Percentiles rank a stretch among this genome's conserved stretches.
Conservation (phyloP, 1,140 invertebrate species). For the Pollicipes pollicipes region DNA sequence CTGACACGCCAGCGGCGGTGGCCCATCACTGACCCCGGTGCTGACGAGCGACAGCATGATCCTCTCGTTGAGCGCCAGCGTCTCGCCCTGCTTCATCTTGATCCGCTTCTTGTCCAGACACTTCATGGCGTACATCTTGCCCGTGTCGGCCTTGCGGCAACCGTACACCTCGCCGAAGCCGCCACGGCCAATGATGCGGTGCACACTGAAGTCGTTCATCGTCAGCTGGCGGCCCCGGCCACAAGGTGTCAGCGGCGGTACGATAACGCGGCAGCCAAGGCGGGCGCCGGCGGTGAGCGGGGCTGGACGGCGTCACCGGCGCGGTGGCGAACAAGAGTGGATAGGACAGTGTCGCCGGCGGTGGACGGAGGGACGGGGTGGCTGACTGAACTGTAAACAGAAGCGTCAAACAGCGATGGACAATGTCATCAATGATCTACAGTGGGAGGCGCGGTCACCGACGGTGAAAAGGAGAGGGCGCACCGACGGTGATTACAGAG, state of each 20-base stretch:
- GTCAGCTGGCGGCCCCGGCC: conserved; percentile 48
- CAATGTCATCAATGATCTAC: too few species aligned
- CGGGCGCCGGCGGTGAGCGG: background rate
- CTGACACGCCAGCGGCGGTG: too few species aligned
- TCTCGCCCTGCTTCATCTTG: conserved; percentile 99
- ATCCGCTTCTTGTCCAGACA: conserved; percentile 99
- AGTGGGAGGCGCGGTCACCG: too few species aligned
- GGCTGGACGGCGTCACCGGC: too few species aligned
- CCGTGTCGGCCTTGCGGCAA: conserved; percentile 97
- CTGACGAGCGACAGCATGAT: conserved; percentile 98
- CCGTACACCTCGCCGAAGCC: conserved; percentile 99
- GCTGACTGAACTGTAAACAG: too few species aligned
- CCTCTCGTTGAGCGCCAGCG: conserved; percentile 93
- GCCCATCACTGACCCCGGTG: conserved; percentile 76
- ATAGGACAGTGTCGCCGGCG: too few species aligned
- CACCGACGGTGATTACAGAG: too few species aligned
- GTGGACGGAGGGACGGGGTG: too few species aligned
- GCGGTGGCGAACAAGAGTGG: too few species aligned
- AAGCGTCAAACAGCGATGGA: too few species aligned
- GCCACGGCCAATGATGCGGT: conserved; percentile 96
- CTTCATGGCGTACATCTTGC: conserved; percentile 99
- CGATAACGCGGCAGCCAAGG: too few species aligned
- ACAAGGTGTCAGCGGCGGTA: background rate
- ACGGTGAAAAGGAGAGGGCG: too few species aligned
- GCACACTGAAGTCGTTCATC: conserved; percentile 99